phyloP scores from a whole-genome alignment of 2,113 vertebrate species.

The Actenoides lindsayi region DNA sequence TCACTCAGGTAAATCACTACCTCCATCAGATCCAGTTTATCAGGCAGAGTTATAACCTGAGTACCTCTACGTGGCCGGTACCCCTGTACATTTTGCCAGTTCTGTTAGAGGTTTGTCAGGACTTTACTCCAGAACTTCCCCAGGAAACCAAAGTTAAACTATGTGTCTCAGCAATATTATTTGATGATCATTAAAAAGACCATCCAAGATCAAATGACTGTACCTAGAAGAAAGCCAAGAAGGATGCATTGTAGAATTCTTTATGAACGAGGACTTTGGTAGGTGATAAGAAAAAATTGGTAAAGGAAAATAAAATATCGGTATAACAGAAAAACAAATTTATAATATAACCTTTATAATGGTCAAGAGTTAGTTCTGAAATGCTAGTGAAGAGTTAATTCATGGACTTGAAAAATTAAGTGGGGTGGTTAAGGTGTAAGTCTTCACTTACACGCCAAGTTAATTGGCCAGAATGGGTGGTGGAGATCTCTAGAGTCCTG shows the following conservation, averaged over 20 bases:
- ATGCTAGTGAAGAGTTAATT: neutral
- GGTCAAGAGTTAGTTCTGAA: neutral
- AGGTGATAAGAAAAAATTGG: neutral
- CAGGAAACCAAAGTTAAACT: neutral
- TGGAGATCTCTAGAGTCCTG: neutral
- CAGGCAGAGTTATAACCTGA: neutral
- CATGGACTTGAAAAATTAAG: neutral
- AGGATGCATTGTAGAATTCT: neutral
- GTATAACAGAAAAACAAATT: neutral
- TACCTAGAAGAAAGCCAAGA: neutral
- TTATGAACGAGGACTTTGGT: neutral
- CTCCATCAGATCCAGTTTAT: fast-evolving
- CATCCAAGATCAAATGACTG: neutral
- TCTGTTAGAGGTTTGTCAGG: neutral
- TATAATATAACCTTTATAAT: neutral
- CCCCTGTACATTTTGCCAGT: fast-evolving
- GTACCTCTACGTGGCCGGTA: fast-evolving
- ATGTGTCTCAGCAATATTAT: fast-evolving
- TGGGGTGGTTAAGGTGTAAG: neutral
- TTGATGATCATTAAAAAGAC: neutral
- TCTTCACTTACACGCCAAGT: neutral
- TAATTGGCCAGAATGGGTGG: neutral
- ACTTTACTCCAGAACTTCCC: neutral
- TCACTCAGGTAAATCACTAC: slow-evolving; percentile 79
- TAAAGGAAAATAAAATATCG: neutral